Evolutionary conservation across 1,140 invertebrate genomes (phyloP).

Genomic region (Drosophila burlai): DNA sequence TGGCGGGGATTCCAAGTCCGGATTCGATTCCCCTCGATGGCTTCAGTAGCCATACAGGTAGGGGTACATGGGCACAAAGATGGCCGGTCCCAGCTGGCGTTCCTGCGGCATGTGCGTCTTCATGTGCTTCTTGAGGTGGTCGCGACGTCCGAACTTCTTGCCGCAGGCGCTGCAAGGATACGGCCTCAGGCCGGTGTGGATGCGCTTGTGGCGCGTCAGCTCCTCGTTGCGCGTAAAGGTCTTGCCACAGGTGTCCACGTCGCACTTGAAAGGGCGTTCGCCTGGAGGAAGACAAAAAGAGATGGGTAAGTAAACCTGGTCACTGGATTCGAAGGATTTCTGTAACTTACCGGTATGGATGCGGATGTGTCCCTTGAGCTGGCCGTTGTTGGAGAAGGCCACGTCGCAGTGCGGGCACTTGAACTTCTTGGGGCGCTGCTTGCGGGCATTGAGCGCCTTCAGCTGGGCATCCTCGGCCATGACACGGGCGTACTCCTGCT

Average conservation of each 20-base stretch:
- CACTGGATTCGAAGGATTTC: not conserved
- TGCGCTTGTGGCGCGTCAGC: slow-evolving; percentile 95
- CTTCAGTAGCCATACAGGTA: slow-evolving; percentile 81
- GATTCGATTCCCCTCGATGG: not conserved
- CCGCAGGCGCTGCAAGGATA: slow-evolving; percentile 92
- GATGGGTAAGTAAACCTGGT: slow-evolving; percentile 34
- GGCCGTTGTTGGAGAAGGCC: slow-evolving; percentile 96
- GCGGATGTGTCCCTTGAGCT: slow-evolving; percentile 95
- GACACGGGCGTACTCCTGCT: slow-evolving; percentile 89
- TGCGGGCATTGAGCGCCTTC: slow-evolving; percentile 88
- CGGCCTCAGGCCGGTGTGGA: slow-evolving; percentile 93
- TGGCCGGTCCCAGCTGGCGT: slow-evolving; percentile 72
- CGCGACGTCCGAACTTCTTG: slow-evolving; percentile 95
- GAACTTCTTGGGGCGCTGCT: slow-evolving; percentile 95
- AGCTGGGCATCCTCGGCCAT: slow-evolving; percentile 88
- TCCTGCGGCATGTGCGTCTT: slow-evolving; percentile 85
- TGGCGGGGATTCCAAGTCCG: not conserved
- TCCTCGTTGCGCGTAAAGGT: slow-evolving; percentile 97
- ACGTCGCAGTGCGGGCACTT: slow-evolving; percentile 95
- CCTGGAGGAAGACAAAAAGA: slow-evolving; percentile 86
- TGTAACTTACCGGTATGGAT: slow-evolving; percentile 93
- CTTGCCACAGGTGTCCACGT: slow-evolving; percentile 93
- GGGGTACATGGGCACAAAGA: slow-evolving; percentile 84
- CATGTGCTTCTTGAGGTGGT: slow-evolving; percentile 94
- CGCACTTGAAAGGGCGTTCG: slow-evolving; percentile 94